phyloP scores from a whole-genome alignment of 2,888 invertebrate genomes.

The Litoditis marina region DNA sequence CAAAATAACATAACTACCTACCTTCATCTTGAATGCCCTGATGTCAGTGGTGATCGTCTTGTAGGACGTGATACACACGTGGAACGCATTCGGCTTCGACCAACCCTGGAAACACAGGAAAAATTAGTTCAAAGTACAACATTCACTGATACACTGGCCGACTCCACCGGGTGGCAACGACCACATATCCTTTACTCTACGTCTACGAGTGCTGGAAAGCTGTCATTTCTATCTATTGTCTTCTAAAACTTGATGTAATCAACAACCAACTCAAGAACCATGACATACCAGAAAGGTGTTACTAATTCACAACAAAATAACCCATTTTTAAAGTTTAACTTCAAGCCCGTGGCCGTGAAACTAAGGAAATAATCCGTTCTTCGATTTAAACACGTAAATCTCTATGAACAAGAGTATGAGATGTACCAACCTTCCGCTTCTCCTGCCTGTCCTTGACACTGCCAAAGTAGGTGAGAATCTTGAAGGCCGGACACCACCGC shows the following conservation, averaged over 20 bases:
- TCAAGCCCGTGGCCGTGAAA: too few relatives aligned
- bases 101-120: slow-evolving; percentile 74
- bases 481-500: slow-evolving; percentile 99
- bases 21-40: slow-evolving; percentile 86
- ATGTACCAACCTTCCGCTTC: slow-evolving; percentile 63
- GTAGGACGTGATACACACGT: slow-evolving; percentile 67
- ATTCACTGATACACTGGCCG: too few relatives aligned
- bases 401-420: not conserved
- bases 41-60: slow-evolving; percentile 92
- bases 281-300: too few relatives aligned
- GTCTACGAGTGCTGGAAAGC: too few relatives aligned
- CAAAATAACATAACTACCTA: slow-evolving; percentile 7
- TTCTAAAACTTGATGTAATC: slow-evolving; percentile 62
- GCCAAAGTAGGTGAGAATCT: slow-evolving; percentile 96
- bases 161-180: too few relatives aligned
- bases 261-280: too few relatives aligned
- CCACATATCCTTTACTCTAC: too few relatives aligned
- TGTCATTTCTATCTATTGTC: too few relatives aligned
- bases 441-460: slow-evolving; percentile 81
- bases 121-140: slow-evolving; percentile 6
- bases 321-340: too few relatives aligned
- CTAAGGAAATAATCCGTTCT: too few relatives aligned
- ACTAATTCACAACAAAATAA: too few relatives aligned
- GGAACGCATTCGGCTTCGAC: slow-evolving; percentile 98
- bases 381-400: not conserved